Conservation (phyloP, 2,113 vertebrate species). For the Blennius ocellaris region DNA sequence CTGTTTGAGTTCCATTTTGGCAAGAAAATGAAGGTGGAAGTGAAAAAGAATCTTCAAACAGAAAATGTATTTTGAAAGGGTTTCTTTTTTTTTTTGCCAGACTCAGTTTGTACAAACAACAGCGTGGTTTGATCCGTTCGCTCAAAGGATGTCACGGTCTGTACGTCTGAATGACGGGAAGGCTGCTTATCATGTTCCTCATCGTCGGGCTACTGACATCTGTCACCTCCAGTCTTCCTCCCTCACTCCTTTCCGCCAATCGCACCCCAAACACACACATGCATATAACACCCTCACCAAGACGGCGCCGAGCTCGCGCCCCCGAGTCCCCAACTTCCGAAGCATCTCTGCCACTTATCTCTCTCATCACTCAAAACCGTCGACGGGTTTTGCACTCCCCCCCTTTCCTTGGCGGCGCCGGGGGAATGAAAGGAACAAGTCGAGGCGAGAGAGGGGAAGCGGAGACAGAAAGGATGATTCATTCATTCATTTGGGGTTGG, state of each 20-base stretch:
- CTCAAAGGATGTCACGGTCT: constrained; percentile 49
- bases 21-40: constrained; percentile 5
- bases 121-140: constrained; percentile 19
- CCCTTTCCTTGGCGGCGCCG: constrained; percentile 35
- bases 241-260: constrained; percentile 12
- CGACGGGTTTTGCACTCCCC: constrained; percentile 51
- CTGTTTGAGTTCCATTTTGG: constrained; percentile 17
- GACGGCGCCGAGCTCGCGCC: constrained; percentile 35
- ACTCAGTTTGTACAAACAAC: constrained; percentile 44
- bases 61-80: constrained; percentile 33
- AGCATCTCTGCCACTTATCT: constrained; percentile 79
- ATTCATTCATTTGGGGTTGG: constrained; percentile 41
- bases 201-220: constrained; percentile 72
- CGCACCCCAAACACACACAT: constrained; percentile 30
- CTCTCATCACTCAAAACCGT: constrained; percentile 78
- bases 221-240: constrained; percentile 69
- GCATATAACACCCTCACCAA: constrained; percentile 26
- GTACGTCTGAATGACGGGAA: constrained; percentile 66
- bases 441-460: constrained; percentile 36
- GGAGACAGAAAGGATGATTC: constrained; percentile 61
- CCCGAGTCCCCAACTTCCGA: constrained; percentile 66
- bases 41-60: constrained; percentile 15
- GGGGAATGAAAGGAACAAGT: constrained; percentile 57
- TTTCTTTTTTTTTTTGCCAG: constrained; percentile 28
- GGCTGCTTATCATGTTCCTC: constrained; percentile 68